A percentile compares a stretch with the other conserved stretches of the same genome.
These are phyloP conservation scores for Guaruba guarouba DNA, from an alignment of 2,113 vertebrate species.

Conservation along the genomic window DNA sequence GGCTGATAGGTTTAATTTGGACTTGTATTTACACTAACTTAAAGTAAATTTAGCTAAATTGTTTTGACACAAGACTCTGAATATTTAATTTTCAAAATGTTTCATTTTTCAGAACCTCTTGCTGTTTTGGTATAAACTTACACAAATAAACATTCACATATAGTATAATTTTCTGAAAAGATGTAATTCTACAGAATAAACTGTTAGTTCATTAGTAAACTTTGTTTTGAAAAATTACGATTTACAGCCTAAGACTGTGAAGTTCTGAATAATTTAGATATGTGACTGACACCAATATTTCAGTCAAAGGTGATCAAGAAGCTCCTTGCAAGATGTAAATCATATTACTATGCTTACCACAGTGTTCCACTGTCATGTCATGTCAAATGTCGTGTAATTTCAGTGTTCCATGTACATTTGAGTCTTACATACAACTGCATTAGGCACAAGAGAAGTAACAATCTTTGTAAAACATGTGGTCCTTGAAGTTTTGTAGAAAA, in stretches of 20 bases:
- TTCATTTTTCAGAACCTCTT: background rate
- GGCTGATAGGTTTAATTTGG: constrained; percentile 41
- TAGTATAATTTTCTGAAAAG: background rate
- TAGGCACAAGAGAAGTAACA: background rate
- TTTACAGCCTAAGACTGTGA: background rate
- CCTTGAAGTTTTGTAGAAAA: background rate
- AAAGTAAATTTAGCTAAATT: constrained; percentile 39
- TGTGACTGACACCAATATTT: background rate
- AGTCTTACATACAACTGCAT: background rate
- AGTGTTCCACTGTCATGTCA: background rate
- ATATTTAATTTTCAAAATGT: background rate
- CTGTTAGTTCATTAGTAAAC: background rate
- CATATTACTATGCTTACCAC: background rate
- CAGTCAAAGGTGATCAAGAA: background rate
- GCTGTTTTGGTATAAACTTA: background rate
- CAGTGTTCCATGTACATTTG: background rate
- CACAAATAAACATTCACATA: background rate
- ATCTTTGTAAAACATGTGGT: background rate
- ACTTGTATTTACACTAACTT: constrained; percentile 31
- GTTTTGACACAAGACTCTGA: constrained; percentile 21
- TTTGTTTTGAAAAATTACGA: background rate
- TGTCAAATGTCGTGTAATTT: background rate
- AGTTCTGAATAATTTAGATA: background rate
- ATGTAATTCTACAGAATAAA: background rate
- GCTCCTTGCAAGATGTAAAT: background rate